phyloP scores from a whole-genome alignment of 92 coral and sea anemone species.

The Galaxea fascicularis region DNA sequence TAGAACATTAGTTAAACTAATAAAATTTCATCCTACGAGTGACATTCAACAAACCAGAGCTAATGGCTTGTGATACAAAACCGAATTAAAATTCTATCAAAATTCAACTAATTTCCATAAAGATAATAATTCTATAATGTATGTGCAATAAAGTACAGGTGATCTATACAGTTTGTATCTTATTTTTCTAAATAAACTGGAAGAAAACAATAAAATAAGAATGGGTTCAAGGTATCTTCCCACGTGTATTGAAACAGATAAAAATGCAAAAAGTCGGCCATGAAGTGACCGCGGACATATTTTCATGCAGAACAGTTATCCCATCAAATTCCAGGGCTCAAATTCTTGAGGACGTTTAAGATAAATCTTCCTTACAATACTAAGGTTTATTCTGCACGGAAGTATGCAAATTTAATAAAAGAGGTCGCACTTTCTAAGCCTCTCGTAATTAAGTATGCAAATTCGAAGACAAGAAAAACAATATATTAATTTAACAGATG shows the following conservation, averaged over 20 bases:
- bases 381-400: background rate
- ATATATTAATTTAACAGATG: background rate
- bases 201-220: background rate
- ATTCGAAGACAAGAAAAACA: background rate
- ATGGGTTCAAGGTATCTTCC: background rate
- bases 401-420: background rate
- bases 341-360: background rate
- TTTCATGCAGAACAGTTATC: background rate
- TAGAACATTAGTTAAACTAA: background rate
- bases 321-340: too few relatives aligned
- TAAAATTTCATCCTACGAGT: background rate
- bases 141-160: slow-evolving; percentile 19
- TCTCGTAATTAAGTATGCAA: background rate
- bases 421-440: background rate
- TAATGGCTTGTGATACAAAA: background rate
- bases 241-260: background rate
- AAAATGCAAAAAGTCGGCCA: background rate
- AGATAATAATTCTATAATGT: slow-evolving; percentile 7
- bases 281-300: background rate
- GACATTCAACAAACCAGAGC: background rate
- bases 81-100: background rate
- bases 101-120: background rate
- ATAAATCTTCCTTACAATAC: background rate
- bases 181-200: background rate
- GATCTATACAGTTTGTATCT: slow-evolving; percentile 10